phyloP scores from a whole-genome alignment of 2,113 vertebrate species.

The Porphyrio hochstetteri region DNA sequence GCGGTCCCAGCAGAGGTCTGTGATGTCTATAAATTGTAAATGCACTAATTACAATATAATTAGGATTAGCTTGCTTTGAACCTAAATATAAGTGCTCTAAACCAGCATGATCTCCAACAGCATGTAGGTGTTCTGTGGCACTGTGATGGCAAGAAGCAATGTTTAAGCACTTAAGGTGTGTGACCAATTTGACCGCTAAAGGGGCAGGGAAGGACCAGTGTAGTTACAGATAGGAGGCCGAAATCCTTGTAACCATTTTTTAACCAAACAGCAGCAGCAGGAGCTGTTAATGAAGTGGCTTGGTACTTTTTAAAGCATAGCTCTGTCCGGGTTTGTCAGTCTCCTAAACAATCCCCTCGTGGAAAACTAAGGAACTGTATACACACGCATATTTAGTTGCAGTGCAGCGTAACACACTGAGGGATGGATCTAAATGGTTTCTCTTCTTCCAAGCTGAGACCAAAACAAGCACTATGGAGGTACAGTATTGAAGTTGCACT shows the following conservation, averaged over 20 bases:
- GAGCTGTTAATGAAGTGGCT: not conserved
- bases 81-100: not conserved
- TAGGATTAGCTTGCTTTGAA: not conserved
- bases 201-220: not conserved
- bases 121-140: not conserved
- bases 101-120: not conserved
- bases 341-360: not conserved
- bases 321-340: not conserved
- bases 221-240: not conserved
- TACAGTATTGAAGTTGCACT: not conserved
- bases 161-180: not conserved
- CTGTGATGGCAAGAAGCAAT: not conserved
- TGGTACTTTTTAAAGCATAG: not conserved
- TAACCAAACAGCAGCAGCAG: not conserved
- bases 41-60: not conserved
- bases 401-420: not conserved
- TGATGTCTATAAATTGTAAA: not conserved
- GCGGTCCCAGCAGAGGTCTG: not conserved
- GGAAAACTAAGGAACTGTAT: not conserved
- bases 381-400: not conserved
- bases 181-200: not conserved
- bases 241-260: not conserved
- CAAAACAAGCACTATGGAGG: not conserved
- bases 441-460: not conserved
- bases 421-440: not conserved